phyloP scores from a whole-genome alignment of 2,888 invertebrate species.

The Meteorus colon region DNA sequence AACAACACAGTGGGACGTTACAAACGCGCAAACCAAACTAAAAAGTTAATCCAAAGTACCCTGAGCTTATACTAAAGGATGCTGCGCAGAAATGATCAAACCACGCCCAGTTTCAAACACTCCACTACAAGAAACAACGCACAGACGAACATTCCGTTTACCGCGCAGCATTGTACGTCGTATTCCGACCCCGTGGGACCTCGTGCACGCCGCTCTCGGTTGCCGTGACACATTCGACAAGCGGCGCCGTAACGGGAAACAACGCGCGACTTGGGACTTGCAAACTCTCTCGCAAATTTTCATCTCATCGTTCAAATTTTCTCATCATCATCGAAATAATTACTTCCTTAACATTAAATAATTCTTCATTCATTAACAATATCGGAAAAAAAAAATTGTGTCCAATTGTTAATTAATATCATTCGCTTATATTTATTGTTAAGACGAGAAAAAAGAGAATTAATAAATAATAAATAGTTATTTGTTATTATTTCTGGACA shows the following conservation, averaged over 20 bases:
- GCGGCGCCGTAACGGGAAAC: conserved; percentile 73
- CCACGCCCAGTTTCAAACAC: background rate
- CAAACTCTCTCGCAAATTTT: conserved; percentile 49
- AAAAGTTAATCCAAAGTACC: background rate
- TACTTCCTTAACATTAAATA: too few relatives aligned
- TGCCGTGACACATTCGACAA: conserved; percentile 74
- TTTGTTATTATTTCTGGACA: background rate
- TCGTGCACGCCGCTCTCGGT: conserved; percentile 68
- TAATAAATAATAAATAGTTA: background rate
- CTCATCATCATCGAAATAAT: conserved; percentile 7
- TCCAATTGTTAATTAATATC: too few relatives aligned
- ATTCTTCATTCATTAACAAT: too few relatives aligned
- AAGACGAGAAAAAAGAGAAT: too few relatives aligned
- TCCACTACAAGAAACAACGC: too few relatives aligned
- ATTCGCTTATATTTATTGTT: too few relatives aligned
- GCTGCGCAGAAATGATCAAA: background rate
- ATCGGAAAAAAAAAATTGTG: too few relatives aligned
- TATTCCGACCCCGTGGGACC: conserved; percentile 70
- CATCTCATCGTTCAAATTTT: conserved; percentile 48
- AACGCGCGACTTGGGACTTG: conserved; percentile 73
- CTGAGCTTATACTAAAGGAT: background rate
- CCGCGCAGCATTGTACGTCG: conserved; percentile 49
- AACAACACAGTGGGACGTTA: background rate
- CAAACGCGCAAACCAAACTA: background rate
- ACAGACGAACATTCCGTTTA: background rate